Evolutionary conservation across 2,888 invertebrate genomes (phyloP).

Genomic region (Uropetala carovei): DNA sequence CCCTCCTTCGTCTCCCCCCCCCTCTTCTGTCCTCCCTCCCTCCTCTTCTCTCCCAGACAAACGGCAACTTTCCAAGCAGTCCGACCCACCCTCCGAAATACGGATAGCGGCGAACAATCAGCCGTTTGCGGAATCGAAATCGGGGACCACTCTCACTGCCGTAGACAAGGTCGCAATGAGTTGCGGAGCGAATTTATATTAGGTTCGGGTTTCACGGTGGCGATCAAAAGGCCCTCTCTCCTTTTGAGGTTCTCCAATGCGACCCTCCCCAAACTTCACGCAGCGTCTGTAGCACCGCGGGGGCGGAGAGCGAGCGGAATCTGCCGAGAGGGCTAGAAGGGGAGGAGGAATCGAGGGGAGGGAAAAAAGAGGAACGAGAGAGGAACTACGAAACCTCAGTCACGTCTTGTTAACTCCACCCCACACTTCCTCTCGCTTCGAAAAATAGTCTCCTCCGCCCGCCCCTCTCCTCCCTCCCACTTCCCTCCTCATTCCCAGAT

Average conservation of each 20-base stretch:
- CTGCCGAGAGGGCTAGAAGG: not conserved
- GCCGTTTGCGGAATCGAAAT: slow-evolving; percentile 3
- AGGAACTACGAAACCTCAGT: not conserved
- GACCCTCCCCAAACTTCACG: not conserved
- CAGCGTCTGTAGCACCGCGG: not conserved
- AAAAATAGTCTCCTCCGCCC: not conserved
- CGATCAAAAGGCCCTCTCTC: slow-evolving; percentile 43
- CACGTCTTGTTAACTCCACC: slow-evolving; percentile 12
- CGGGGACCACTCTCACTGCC: not conserved
- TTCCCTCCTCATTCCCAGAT: not conserved
- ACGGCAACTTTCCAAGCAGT: not conserved
- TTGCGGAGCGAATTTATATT: slow-evolving; percentile 47
- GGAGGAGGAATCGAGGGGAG: not conserved
- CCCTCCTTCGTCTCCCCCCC: not conserved
- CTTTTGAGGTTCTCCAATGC: not conserved
- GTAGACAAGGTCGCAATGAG: slow-evolving; percentile 48
- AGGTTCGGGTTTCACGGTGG: slow-evolving; percentile 36
- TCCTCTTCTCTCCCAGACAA: not conserved
- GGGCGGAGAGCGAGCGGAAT: not conserved
- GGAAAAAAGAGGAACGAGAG: not conserved
- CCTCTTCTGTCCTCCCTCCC: not conserved
- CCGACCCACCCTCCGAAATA: not conserved
- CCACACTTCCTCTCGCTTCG: not conserved
- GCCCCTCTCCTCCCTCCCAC: not conserved
- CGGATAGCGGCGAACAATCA: not conserved